These are phyloP conservation scores for Hemiscyllium ocellatum DNA, from an alignment of 2,113 vertebrate genomes.

Conservation along the genomic window DNA sequence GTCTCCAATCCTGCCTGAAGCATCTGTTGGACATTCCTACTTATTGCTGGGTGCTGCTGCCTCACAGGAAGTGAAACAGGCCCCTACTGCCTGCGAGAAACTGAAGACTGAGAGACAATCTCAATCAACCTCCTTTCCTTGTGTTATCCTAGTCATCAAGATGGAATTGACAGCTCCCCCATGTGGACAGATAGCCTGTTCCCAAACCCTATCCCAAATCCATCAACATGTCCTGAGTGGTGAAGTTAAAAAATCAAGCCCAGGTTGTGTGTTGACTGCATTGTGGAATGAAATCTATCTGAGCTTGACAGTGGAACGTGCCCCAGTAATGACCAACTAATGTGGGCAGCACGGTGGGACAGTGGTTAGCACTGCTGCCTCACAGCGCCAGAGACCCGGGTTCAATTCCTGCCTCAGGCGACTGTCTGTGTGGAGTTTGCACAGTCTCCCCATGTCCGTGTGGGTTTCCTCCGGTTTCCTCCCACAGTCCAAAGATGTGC, in stretches of 20 bases:
- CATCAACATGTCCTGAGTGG: background rate
- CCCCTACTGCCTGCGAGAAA: background rate
- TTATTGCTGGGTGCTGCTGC: too few species aligned
- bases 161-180: background rate
- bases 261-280: background rate
- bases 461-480: too few species aligned
- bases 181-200: background rate
- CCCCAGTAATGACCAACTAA: background rate
- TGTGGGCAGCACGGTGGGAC: too few species aligned
- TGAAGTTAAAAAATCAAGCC: background rate
- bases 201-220: background rate
- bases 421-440: too few species aligned
- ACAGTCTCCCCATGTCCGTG: too few species aligned
- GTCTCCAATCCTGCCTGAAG: background rate
- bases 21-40: too few species aligned
- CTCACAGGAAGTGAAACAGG: background rate
- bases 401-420: too few species aligned
- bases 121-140: background rate
- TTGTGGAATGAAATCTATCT: background rate
- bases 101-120: background rate
- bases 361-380: too few species aligned
- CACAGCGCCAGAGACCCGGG: too few species aligned
- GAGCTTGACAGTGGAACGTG: background rate
- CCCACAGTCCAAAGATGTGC: too few species aligned
- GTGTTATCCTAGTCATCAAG: background rate